Evolutionary conservation across 2,888 invertebrate genomes (phyloP), one percentile per base, ranked within the genome.

Genomic region (Tetragonula carbonaria): DNA sequence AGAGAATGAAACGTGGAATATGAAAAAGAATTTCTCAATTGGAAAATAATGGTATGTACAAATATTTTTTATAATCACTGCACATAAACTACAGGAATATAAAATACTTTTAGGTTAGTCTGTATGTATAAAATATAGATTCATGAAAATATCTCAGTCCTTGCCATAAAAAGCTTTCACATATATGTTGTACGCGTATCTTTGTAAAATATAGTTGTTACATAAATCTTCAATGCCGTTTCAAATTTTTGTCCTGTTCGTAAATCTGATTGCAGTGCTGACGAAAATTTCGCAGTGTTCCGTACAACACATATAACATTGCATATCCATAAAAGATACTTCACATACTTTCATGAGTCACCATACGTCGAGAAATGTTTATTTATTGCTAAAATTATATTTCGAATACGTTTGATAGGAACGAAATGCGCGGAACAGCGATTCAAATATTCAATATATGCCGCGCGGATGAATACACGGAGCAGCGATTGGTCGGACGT

Each of bases 401-500:
- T 62, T 28, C 3, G 2, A 50, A 55, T 28, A 62, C 16, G 23
- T n/a, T 38, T 18, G 0, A 65, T 33, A 53, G 16, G 51, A n/a
- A 33, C 59, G 21, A 13, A 55, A 38, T 38, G 1, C 55, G n/a
- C 28, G 59, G 38, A 28, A 18, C 16, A 6, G 8, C 51, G 50
- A 23, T 84, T 87, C 51, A 79, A 78, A 80, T 68, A 65, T 76
- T 82, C 62, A 70, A 76, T 28, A 50, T 8, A 18, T 75, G 5
- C 66, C 88, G 86, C 88, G 86, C 63, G n/a, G 6, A 21, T 33
- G n/a, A 4, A 21, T 18, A 28, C 21, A 57, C 33, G 14, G 1
- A 5, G 11, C 62, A 28, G 0, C 8, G 72, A 82, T 86, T 82
- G 82, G 82, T n/a, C 14, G 18, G 28, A 11, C 2, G 2, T 14